phyloP scores from a whole-genome alignment of 2,113 vertebrate genomes.

The Aplodontia rufa region DNA sequence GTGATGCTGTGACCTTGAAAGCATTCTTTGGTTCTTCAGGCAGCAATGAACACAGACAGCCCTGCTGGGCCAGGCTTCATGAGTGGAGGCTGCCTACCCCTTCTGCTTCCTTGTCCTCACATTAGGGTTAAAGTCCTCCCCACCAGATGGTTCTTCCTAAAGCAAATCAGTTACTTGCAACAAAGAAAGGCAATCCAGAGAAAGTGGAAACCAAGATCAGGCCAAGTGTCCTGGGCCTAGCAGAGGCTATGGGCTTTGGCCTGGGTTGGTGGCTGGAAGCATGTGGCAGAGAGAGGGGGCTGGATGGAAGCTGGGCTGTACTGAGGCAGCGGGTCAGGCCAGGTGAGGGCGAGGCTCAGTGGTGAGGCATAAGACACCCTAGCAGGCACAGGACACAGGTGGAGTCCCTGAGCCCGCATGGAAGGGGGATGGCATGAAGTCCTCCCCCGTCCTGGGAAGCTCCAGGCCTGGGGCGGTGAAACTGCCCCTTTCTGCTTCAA shows the following conservation, averaged over 20 bases:
- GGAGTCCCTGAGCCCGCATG: background rate
- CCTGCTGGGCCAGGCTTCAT: background rate
- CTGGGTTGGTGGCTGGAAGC: conserved; percentile 56
- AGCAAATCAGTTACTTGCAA: background rate
- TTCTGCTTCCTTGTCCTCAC: background rate
- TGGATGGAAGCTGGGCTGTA: conserved; percentile 12
- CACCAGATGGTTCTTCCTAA: background rate
- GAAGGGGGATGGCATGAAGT: background rate
- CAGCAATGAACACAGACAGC: background rate
- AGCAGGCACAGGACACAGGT: background rate
- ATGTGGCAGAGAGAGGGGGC: conserved; percentile 49
- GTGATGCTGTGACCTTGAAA: background rate
- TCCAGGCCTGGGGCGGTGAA: no score
- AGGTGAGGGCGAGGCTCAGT: background rate
- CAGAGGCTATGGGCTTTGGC: conserved; percentile 59
- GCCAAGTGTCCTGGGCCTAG: conserved; percentile 48
- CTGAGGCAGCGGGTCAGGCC: background rate
- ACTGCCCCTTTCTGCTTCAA: background rate
- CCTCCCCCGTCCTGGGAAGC: background rate
- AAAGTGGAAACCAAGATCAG: conserved; percentile 33
- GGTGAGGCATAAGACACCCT: background rate
- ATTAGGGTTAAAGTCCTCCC: background rate
- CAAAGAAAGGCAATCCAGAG: conserved; percentile 40
- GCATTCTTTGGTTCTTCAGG: background rate
- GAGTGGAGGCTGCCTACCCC: background rate